These are phyloP conservation scores for Holothuria scabra DNA, from an alignment of 53 echinoderm and acorn worm genomes.

Conservation along the genomic window DNA sequence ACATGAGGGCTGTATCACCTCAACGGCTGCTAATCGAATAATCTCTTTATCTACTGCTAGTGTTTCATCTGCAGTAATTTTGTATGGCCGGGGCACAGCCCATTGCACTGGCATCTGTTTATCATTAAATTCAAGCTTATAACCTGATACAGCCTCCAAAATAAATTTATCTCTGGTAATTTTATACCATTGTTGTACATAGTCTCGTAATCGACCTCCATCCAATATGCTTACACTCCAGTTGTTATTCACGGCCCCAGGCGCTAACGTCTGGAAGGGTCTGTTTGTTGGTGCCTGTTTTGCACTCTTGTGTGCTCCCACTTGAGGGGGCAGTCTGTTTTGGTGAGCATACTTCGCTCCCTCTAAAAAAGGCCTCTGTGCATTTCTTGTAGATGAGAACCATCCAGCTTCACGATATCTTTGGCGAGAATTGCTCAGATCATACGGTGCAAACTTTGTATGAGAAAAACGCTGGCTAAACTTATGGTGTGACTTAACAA, in stretches of 20 bases:
- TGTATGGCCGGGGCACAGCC: neutral
- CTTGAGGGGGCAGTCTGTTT: neutral
- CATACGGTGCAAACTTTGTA: neutral
- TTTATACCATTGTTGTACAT: conserved; percentile 34
- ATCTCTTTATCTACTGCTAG: conserved; percentile 33
- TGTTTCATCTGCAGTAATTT: conserved; percentile 3
- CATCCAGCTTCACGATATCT: neutral
- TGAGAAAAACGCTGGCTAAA: neutral
- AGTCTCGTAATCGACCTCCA: conserved; percentile 63
- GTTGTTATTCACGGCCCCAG: neutral
- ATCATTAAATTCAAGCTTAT: conserved; percentile 40
- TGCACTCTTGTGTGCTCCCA: neutral
- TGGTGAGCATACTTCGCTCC: neutral
- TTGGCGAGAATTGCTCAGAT: neutral
- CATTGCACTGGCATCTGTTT: neutral
- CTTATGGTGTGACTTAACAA: conserved; percentile 6
- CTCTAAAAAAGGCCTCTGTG: conserved; percentile 20
- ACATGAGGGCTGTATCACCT: conserved; percentile 1
- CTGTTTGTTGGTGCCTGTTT: neutral
- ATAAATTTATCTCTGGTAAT: conserved; percentile 35
- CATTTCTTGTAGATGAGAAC: neutral
- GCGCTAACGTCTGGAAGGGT: neutral
- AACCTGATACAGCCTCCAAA: conserved; percentile 34
- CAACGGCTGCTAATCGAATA: neutral
- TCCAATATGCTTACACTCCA: neutral